phyloP scores from a whole-genome alignment of 1,140 invertebrate genomes.

The Leptopilina boulardi region DNA sequence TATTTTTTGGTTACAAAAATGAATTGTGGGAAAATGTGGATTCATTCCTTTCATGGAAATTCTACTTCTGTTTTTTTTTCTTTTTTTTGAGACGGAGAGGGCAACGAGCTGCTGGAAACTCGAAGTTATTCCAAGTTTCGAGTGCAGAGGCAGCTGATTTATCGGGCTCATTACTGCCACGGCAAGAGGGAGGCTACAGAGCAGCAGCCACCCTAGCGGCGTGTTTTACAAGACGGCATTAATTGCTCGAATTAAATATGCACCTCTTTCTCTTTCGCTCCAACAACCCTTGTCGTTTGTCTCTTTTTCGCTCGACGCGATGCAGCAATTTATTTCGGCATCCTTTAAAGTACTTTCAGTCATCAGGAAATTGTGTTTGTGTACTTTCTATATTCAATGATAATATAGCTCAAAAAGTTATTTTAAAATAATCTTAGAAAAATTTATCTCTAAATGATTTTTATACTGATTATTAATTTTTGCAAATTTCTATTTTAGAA shows the following conservation, averaged over 20 bases:
- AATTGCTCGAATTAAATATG: constrained; percentile 78
- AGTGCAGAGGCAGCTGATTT: constrained; percentile 75
- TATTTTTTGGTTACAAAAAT: too few relatives aligned
- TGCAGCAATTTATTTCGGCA: constrained; percentile 74
- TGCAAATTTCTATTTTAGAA: constrained; percentile 44
- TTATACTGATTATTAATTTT: too few relatives aligned
- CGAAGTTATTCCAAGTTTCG: constrained; percentile 73
- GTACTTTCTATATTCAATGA: constrained; percentile 61
- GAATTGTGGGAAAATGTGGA: not conserved
- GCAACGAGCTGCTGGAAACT: constrained; percentile 53
- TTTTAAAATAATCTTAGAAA: too few relatives aligned
- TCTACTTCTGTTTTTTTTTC: not conserved
- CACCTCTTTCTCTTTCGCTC: constrained; percentile 65
- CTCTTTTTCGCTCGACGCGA: constrained; percentile 59
- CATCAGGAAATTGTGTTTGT: constrained; percentile 58
- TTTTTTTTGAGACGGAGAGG: constrained; percentile 39
- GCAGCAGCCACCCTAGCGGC: constrained; percentile 71
- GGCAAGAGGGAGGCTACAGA: constrained; percentile 64
- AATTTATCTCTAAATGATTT: not conserved
- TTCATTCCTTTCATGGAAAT: not conserved
- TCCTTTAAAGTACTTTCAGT: constrained; percentile 72
- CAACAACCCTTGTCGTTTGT: constrained; percentile 43
- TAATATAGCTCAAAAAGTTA: too few relatives aligned
- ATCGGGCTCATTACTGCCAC: constrained; percentile 76
- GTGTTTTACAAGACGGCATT: constrained; percentile 78